These are phyloP conservation scores for Porites evermanni DNA, from an alignment of 92 coral and sea anemone genomes.

Conservation along the genomic window DNA sequence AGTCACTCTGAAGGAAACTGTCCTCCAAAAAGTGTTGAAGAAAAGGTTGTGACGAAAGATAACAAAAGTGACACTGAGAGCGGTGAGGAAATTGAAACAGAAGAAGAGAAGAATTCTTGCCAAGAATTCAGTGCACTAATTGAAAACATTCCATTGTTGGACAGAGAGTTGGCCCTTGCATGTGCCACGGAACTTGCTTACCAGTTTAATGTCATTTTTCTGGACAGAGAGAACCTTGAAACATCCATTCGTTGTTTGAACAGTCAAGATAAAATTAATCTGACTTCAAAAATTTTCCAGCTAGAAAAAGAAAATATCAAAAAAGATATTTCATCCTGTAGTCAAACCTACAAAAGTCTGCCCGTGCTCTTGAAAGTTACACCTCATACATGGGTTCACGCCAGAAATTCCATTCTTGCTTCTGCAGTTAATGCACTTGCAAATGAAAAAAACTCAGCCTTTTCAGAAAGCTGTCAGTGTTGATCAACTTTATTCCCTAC, in stretches of 20 bases:
- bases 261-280: background rate
- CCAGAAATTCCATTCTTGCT: constrained; percentile 2
- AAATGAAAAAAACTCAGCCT: background rate
- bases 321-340: background rate
- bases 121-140: constrained; percentile 13
- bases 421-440: constrained; percentile 8
- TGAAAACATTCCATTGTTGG: constrained; percentile 11
- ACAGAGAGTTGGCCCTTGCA: constrained; percentile 19
- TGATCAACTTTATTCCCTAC: constrained; percentile 22
- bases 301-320: constrained; percentile 7
- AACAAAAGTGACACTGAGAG: constrained; percentile 20
- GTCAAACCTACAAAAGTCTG: constrained; percentile 2
- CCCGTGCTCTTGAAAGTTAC: background rate
- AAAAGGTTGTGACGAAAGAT: background rate
- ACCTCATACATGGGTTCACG: background rate
- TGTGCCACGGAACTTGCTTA: constrained; percentile 8
- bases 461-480: background rate
- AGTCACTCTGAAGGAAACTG: constrained; percentile 16
- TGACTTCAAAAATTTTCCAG: background rate
- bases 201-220: background rate
- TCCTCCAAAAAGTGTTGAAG: background rate
- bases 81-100: constrained; percentile 1
- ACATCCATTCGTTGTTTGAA: background rate
- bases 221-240: constrained; percentile 9
- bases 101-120: constrained; percentile 10